phyloP scores from a whole-genome alignment of 2,113 vertebrate genomes.

The human region GRCh38 chr12:263001-263500 shows the following conservation, averaged over 20 bases:
- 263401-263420: neutral
- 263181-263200: neutral
- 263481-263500: neutral
- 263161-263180: neutral
- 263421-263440: neutral
- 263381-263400: neutral
- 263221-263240: neutral
- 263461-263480: neutral
- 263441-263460: neutral
- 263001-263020: conserved; percentile 49
- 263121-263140: neutral
- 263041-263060: neutral
- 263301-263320: neutral
- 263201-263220: neutral
- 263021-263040: neutral
- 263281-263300: neutral
- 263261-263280: neutral
- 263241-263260: neutral
- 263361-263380: neutral
- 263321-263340: neutral
- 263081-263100: neutral
- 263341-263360: neutral
- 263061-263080: neutral
- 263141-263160: neutral
- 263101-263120: neutral